A percentile compares a stretch with the other conserved stretches of the same genome.
These are phyloP conservation scores for Phlogophora meticulosa DNA, from an alignment of 2,888 invertebrate species.

Conservation along the genomic window DNA sequence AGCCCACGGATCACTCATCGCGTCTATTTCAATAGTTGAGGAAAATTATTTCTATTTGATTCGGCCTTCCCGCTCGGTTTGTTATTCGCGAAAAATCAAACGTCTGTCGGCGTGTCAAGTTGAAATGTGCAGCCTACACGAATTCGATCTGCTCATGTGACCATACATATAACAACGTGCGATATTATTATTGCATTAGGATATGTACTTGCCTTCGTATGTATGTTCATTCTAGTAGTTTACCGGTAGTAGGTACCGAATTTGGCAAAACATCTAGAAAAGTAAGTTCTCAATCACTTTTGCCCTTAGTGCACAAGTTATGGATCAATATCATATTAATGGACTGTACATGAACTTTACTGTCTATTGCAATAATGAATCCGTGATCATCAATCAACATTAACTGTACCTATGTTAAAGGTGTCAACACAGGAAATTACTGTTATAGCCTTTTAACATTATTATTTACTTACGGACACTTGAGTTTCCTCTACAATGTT, in stretches of 20 bases:
- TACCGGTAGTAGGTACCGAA: not conserved
- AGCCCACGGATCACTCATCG: conserved; percentile 88
- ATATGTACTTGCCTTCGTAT: not conserved
- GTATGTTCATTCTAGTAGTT: not conserved
- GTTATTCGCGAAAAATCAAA: conserved; percentile 73
- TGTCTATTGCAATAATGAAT: not conserved
- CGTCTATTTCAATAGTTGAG: conserved; percentile 82
- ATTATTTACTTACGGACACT: not conserved
- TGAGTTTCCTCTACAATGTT: not conserved
- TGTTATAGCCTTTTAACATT: not conserved
- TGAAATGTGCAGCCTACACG: conserved; percentile 55
- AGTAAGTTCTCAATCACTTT: conserved; percentile 15
- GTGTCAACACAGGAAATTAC: conserved; percentile 7
- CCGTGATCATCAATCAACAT: conserved; percentile 14
- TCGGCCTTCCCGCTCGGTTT: conserved; percentile 67
- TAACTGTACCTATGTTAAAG: conserved; percentile 6
- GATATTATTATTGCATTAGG: conserved; percentile 17
- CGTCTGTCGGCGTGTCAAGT: conserved; percentile 44
- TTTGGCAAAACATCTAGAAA: conserved; percentile 5
- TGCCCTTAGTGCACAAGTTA: not conserved
- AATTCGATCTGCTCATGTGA: conserved; percentile 51
- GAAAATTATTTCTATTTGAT: conserved; percentile 81
- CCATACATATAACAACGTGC: conserved; percentile 15
- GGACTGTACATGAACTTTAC: conserved; percentile 1
- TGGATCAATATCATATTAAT: no score